phyloP scores from a whole-genome alignment of 1,140 invertebrate species.

The Ectropis grisescens region DNA sequence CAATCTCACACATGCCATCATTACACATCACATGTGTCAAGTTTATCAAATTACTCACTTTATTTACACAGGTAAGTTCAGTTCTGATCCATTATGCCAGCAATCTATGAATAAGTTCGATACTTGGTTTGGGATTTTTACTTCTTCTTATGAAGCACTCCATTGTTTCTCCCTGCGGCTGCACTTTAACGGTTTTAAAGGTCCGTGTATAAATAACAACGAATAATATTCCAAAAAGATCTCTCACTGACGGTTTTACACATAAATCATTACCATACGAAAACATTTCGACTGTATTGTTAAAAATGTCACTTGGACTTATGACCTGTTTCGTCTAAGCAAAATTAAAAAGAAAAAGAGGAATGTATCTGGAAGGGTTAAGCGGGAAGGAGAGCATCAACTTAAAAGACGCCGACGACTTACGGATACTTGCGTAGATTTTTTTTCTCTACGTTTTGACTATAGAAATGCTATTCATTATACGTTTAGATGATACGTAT shows the following conservation, averaged over 20 bases:
- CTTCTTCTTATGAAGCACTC: constrained; percentile 14
- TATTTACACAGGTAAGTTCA: no score
- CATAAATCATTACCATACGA: constrained; percentile 68
- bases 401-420: constrained; percentile 48
- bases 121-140: no score
- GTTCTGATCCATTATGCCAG: no score
- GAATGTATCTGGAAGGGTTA: constrained; percentile 18
- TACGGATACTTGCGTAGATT: no score
- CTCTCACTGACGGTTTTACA: constrained; percentile 45
- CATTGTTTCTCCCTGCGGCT: constrained; percentile 30
- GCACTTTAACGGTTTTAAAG: constrained; percentile 29
- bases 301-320: constrained; percentile 65
- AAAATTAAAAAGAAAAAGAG: constrained; percentile 51
- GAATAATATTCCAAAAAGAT: constrained; percentile 35
- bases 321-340: constrained; percentile 60
- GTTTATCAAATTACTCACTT: no score
- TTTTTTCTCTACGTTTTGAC: no score
- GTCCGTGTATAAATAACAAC: constrained; percentile 36
- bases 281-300: constrained; percentile 65
- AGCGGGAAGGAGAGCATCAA: constrained; percentile 28
- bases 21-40: no score
- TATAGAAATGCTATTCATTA: no score
- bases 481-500: no score
- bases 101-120: no score
- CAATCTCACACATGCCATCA: no score